Percentiles rank a stretch among this genome's conserved stretches.
Conservation (phyloP, 2,113 vertebrate species). For the Notarius quadriscutis region DNA sequence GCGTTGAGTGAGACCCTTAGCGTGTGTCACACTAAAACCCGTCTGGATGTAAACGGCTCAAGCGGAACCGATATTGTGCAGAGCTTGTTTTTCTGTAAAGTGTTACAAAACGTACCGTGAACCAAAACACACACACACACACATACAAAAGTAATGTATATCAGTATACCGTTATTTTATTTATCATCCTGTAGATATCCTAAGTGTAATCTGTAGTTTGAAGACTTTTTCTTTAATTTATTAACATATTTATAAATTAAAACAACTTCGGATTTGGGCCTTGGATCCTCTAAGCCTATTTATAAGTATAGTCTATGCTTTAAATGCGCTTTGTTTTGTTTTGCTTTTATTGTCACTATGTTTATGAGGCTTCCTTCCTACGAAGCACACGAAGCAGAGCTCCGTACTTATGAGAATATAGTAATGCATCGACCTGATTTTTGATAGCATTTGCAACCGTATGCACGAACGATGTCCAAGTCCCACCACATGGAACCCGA, state of each 20-base stretch:
- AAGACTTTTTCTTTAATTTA: background rate
- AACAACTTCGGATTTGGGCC: background rate
- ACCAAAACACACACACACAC: background rate
- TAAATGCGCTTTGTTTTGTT: no score
- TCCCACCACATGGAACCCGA: no score
- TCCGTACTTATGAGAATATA: no score
- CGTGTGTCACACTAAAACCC: background rate
- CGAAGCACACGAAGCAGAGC: no score
- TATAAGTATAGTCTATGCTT: background rate
- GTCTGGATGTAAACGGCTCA: background rate
- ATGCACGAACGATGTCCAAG: no score
- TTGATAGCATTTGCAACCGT: no score
- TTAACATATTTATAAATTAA: background rate
- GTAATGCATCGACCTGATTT: no score
- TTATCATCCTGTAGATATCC: background rate
- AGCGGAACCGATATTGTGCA: background rate
- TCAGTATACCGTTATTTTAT: background rate
- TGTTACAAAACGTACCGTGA: background rate
- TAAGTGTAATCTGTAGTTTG: background rate
- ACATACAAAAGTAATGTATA: background rate
- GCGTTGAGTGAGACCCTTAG: conserved; percentile 3
- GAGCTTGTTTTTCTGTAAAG: background rate
- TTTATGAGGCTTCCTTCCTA: no score
- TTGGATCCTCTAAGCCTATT: no score
- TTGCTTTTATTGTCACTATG: background rate